Evolutionary conservation across 1,140 invertebrate species (phyloP).

Genomic region (Euwallacea fornicatus): DNA sequence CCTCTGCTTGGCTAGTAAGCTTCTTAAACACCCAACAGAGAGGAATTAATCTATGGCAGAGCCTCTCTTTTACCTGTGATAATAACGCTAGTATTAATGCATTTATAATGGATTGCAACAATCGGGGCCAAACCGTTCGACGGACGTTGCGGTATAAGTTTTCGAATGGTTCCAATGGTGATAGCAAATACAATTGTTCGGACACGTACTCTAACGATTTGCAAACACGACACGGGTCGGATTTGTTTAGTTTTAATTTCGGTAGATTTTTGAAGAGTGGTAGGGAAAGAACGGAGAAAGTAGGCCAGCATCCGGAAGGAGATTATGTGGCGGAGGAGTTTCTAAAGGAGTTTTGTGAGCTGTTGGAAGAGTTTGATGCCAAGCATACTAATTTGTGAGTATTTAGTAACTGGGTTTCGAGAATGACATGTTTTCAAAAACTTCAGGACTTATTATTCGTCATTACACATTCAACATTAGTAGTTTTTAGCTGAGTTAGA

Average conservation of each 20-base stretch:
- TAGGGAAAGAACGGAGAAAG: neutral
- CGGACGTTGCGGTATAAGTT: constrained; percentile 9
- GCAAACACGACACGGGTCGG: neutral
- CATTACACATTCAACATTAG: no score
- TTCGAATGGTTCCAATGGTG: neutral
- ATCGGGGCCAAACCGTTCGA: neutral
- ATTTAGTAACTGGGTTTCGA: neutral
- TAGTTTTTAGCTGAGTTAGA: no score
- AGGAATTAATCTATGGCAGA: constrained; percentile 68
- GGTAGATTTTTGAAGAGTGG: constrained; percentile 27
- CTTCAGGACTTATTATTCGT: no score
- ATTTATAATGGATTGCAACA: constrained; percentile 21
- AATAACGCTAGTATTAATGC: constrained; percentile 44
- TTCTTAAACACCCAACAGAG: constrained; percentile 69
- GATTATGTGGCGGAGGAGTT: constrained; percentile 30
- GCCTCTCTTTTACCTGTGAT: constrained; percentile 57
- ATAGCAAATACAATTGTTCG: neutral
- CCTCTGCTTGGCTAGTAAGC: constrained; percentile 63
- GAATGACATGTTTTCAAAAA: neutral
- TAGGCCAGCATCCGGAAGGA: neutral
- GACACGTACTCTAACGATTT: neutral
- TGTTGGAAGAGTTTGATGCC: constrained; percentile 66
- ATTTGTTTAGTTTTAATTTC: constrained; percentile 30
- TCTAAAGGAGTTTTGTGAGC: constrained; percentile 56
- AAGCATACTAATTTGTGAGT: constrained; percentile 85